A percentile compares a stretch with the other conserved stretches of the same genome.
Conservation (phyloP, 2,113 vertebrate species). For the Barnardius zonarius region DNA sequence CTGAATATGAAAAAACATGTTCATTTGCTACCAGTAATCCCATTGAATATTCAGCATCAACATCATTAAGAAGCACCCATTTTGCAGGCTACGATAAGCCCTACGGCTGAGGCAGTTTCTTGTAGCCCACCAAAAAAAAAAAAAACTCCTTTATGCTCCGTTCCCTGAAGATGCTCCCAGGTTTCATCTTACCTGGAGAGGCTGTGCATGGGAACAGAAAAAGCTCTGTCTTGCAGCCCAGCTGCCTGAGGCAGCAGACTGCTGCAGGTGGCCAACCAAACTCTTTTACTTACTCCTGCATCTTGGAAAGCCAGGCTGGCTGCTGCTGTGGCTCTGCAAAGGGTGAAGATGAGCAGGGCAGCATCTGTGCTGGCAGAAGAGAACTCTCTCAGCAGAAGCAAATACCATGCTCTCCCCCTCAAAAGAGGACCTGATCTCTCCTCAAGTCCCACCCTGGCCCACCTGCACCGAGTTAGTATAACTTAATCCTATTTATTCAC, state of each 20-base stretch:
- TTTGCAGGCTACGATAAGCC: not conserved
- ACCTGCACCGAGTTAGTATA: not conserved
- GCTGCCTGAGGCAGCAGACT: not conserved
- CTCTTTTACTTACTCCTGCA: fast-evolving
- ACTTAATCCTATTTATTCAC: not conserved
- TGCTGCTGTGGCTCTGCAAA: not conserved
- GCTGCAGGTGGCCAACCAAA: not conserved
- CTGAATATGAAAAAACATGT: not conserved
- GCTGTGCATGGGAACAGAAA: not conserved
- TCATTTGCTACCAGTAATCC: not conserved
- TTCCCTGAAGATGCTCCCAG: not conserved
- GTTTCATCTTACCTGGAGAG: not conserved
- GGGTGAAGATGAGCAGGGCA: not conserved
- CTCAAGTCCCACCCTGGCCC: not conserved
- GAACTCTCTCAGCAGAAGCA: not conserved
- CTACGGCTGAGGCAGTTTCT: not conserved
- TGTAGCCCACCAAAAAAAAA: not conserved
- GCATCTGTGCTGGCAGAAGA: not conserved
- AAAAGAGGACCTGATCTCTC: not conserved
- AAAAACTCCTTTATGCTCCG: not conserved
- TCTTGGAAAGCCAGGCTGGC: not conserved
- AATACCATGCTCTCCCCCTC: fast-evolving
- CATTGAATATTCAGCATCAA: not conserved
- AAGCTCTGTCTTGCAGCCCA: not conserved
- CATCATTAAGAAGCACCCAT: not conserved